Base-by-base conservation (phyloP, 2,797 vertebrate genomes). In the Sebastes taczanowskii region DNA sequence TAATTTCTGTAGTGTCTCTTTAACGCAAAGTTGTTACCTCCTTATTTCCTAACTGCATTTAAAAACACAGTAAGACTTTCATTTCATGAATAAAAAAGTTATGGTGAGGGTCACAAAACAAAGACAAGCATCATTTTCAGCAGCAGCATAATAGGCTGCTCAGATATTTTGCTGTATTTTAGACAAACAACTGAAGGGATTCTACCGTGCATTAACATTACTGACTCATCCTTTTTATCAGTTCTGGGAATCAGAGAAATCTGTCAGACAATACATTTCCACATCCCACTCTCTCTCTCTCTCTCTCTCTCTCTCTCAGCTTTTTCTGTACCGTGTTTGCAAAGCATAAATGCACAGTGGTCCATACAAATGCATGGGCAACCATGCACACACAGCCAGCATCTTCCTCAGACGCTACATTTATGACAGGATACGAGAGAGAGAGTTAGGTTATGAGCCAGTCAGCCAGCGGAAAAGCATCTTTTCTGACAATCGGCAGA, bases 401-500 rank as follows among this genome's bases (percentile, higher is more conserved):
- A 20, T 78, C 62, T 75, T 79, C 59, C 74, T 74, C 32, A 61
- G 67, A 81, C 52, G 23, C 71, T 76, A 73, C 67, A 65, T 61
- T 76, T 29, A 79, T 68, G 81, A 78, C 75, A 77, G 38, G 14
- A 74, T 49, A 30, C 35, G 35, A 75, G 27, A 64, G 62, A 55
- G n/a, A 65, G 70, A 77, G 71, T 77, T 74, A 38, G 73, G 56
- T 58, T 77, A 71, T 56, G 59, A 67, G 77, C 49, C 20, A 68
- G 78, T 42, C 23, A 66, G 78, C 79, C 80, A 68, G 72, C 0
- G 32, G 81, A 89, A 82, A 78, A 82, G 81, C 86, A 91, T 90
- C 89, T 89, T 92, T 88, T 91, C 78, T 87, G 83, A 91, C 92
- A 89, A 79, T 83, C 61, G 62, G 78, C 82, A 78, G 71, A 87